phyloP scores from a whole-genome alignment of 2,888 invertebrate species.

The Neoascia interrupta region DNA sequence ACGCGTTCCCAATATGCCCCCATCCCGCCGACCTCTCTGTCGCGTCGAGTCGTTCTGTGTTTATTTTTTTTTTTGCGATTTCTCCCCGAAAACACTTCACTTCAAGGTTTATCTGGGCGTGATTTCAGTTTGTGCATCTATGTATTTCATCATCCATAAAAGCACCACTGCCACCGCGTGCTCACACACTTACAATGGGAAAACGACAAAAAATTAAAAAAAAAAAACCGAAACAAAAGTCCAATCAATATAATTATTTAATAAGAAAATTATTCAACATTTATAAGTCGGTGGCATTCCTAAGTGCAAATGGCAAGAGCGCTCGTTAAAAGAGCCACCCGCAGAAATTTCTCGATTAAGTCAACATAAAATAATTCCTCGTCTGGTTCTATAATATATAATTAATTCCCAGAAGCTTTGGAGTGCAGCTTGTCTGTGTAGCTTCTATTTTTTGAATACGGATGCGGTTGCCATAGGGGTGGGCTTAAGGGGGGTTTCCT shows the following conservation, averaged over 20 bases:
- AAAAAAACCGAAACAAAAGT: constrained; percentile 5
- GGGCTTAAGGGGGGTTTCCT: not conserved
- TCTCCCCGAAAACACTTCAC: constrained; percentile 38
- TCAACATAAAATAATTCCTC: constrained; percentile 21
- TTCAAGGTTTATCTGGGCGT: constrained; percentile 31
- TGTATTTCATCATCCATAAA: constrained; percentile 19
- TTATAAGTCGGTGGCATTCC: constrained; percentile 16
- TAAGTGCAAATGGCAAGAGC: constrained; percentile 36
- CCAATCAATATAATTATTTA: constrained; percentile 41
- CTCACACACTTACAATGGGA: constrained; percentile 1
- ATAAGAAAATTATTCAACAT: constrained; percentile 43
- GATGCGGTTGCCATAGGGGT: constrained; percentile 7
- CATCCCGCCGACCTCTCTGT: too few relatives aligned
- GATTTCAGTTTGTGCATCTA: constrained; percentile 36
- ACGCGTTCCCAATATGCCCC: constrained; percentile 36
- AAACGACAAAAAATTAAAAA: too few relatives aligned
- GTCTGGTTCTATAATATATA: constrained; percentile 23
- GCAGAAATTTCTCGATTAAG: not conserved
- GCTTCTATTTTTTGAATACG: too few relatives aligned
- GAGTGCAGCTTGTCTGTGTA: constrained; percentile 21
- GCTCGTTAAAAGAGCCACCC: constrained; percentile 3
- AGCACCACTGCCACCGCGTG: not conserved
- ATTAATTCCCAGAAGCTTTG: constrained; percentile 9
- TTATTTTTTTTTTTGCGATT: not conserved
- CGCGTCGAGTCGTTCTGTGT: too few relatives aligned